Conservation (phyloP, 2,888 invertebrate genomes). For the Zeuzera pyrina region DNA sequence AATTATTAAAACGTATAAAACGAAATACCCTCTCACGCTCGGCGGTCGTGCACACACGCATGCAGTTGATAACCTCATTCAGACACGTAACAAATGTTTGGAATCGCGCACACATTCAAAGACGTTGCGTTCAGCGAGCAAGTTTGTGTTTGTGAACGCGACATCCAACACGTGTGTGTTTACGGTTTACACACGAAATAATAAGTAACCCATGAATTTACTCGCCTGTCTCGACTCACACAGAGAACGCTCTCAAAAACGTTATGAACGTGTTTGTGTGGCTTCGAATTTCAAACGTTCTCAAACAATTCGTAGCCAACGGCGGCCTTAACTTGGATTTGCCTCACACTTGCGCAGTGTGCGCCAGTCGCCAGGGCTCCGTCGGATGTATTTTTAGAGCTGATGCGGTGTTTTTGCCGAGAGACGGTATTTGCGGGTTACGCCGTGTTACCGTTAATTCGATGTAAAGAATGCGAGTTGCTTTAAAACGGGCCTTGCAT, state of each 20-base stretch:
- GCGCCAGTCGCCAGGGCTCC: constrained; percentile 21
- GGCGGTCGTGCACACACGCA: constrained; percentile 24
- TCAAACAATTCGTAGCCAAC: constrained; percentile 31
- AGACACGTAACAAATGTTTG: constrained; percentile 38
- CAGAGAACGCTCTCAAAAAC: constrained; percentile 4
- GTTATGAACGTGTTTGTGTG: constrained; percentile 15
- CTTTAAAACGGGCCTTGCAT: neutral
- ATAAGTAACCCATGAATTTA: constrained; percentile 11
- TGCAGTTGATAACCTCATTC: constrained; percentile 49
- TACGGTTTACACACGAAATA: constrained; percentile 13
- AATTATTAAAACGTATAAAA: constrained; percentile 55
- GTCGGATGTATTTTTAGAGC: constrained; percentile 59
- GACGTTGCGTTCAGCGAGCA: neutral
- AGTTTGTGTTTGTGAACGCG: neutral
- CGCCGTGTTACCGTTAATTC: constrained; percentile 29
- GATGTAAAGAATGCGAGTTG: constrained; percentile 15
- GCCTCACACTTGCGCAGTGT: constrained; percentile 31
- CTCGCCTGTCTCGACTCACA: no score
- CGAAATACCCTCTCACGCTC: constrained; percentile 32
- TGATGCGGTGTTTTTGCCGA: constrained; percentile 59
- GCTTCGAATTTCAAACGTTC: constrained; percentile 32
- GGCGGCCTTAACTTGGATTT: constrained; percentile 47
- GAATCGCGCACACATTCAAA: constrained; percentile 26
- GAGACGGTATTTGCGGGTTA: constrained; percentile 27
- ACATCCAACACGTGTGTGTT: neutral